Conservation (phyloP, 2,888 invertebrate species). For the Drosophila formosana region DNA sequence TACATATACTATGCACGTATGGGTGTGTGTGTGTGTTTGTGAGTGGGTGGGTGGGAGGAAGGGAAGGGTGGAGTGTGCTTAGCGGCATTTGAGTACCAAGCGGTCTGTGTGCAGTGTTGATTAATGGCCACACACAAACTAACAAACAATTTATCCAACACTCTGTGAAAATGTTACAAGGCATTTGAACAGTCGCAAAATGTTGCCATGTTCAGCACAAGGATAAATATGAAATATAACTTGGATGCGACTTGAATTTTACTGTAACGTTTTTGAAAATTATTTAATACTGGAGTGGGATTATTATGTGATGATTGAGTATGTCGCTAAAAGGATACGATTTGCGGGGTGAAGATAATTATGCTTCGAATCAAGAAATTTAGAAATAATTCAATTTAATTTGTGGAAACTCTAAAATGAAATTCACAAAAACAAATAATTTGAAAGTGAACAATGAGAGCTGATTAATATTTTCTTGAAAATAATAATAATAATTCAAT, state of each 20-base stretch:
- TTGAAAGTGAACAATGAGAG: too few species aligned
- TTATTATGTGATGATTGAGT: background rate
- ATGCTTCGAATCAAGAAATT: background rate
- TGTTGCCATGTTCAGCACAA: background rate
- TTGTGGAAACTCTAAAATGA: background rate
- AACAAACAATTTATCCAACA: conserved; percentile 58
- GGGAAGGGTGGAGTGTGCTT: conserved; percentile 37
- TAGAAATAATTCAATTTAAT: background rate
- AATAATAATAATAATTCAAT: too few species aligned
- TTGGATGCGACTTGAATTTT: conserved; percentile 14
- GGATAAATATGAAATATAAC: conserved; percentile 16
- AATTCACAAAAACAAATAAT: too few species aligned
- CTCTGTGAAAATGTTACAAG: conserved; percentile 43
- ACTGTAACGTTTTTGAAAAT: conserved; percentile 8
- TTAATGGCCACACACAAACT: conserved; percentile 70
- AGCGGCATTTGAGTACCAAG: conserved; percentile 33
- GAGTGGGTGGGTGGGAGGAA: conserved; percentile 9
- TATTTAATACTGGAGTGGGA: conserved; percentile 6
- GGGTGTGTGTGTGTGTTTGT: conserved; percentile 6
- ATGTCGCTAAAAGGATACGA: background rate
- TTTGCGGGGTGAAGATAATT: background rate
- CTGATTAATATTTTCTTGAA: too few species aligned
- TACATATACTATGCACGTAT: conserved; percentile 10
- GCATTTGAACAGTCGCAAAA: conserved; percentile 2
- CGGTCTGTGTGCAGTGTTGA: conserved; percentile 62